A percentile compares a stretch with the other conserved stretches of the same genome.
Conservation (phyloP, 2,888 invertebrate genomes). For the Chironomus tentans region DNA sequence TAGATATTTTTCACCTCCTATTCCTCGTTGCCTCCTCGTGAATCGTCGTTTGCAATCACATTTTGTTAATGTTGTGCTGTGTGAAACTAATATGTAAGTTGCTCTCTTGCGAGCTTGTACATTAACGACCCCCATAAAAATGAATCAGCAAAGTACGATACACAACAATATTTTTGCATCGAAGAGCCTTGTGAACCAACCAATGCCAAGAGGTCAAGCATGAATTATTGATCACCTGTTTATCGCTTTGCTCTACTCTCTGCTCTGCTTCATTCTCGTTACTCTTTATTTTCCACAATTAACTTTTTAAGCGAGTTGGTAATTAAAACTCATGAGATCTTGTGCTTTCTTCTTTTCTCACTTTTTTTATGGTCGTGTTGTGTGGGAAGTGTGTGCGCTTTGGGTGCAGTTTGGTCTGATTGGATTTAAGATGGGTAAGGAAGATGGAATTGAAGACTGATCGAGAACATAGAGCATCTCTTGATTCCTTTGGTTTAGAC, state of each 20-base stretch:
- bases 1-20: slow-evolving; percentile 18
- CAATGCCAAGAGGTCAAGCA: slow-evolving; percentile 17
- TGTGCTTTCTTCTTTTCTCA: neutral
- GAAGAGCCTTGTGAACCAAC: neutral
- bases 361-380: neutral
- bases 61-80: neutral
- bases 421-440: too few species aligned
- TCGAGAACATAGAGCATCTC: too few species aligned
- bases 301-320: neutral
- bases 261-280: slow-evolving; percentile 1
- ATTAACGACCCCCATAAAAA: neutral
- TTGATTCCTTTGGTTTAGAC: too few species aligned
- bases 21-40: neutral
- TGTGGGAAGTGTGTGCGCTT: neutral
- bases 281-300: neutral
- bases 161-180: neutral
- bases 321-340: slow-evolving; percentile 19
- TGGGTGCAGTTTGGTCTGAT: too few species aligned
- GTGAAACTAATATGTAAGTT: slow-evolving; percentile 13
- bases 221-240: slow-evolving; percentile 26
- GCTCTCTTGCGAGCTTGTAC: neutral
- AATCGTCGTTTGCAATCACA: slow-evolving; percentile 6
- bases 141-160: neutral
- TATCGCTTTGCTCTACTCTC: slow-evolving; percentile 6
- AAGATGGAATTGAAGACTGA: too few species aligned